Conservation (phyloP, 1,140 invertebrate genomes). For the Cecropterus lyciades region DNA sequence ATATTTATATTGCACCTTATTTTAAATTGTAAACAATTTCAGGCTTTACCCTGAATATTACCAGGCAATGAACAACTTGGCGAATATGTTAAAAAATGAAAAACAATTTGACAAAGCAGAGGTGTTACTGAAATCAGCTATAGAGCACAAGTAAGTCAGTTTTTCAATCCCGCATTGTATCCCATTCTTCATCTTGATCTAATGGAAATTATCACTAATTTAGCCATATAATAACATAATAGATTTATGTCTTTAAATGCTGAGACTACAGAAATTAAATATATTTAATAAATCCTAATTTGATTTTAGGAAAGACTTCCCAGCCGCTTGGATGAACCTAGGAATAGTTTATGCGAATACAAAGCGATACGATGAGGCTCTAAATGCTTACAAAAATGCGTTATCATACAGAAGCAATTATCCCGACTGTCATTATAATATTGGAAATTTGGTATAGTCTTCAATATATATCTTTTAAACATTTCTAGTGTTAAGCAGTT, state of each 20-base stretch:
- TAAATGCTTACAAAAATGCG: constrained; percentile 92
- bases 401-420: constrained; percentile 91
- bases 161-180: not conserved
- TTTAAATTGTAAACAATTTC: constrained; percentile 45
- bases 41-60: constrained; percentile 96
- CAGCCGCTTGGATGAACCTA: constrained; percentile 99
- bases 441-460: constrained; percentile 92
- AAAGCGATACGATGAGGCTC: constrained; percentile 89
- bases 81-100: constrained; percentile 94
- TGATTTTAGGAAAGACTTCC: constrained; percentile 90
- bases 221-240: no score
- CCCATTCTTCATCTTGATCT: no score
- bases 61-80: constrained; percentile 98
- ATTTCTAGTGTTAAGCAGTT: no score
- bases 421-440: constrained; percentile 97
- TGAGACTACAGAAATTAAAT: no score
- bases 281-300: no score
- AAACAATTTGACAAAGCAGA: constrained; percentile 91
- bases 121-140: constrained; percentile 89
- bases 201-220: no score
- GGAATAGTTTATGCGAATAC: constrained; percentile 94
- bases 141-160: constrained; percentile 90
- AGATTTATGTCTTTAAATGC: no score
- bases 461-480: not conserved
- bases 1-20: no score